phyloP scores from a whole-genome alignment of 2,888 invertebrate genomes.

The Pyrgus malvae region DNA sequence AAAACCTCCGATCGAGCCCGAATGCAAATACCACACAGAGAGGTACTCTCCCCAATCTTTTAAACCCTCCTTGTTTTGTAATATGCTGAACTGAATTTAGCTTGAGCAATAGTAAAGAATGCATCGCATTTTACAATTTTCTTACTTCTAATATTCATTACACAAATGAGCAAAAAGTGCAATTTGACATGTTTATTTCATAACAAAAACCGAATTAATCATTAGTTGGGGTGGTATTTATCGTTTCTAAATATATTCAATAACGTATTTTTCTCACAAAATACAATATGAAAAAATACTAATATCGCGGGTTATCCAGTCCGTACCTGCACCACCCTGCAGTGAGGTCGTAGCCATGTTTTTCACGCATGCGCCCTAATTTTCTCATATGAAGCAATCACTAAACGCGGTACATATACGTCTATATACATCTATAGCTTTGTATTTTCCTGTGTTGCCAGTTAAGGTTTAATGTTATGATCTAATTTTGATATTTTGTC shows the following conservation, averaged over 20 bases:
- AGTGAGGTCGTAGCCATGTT: slow-evolving; percentile 71
- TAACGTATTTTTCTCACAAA: background rate
- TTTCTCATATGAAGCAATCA: slow-evolving; percentile 61
- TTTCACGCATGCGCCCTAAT: slow-evolving; percentile 70
- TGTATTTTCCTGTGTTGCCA: slow-evolving; percentile 35
- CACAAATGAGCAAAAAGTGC: too few relatives aligned
- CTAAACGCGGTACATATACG: slow-evolving; percentile 49
- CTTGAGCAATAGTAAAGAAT: too few relatives aligned
- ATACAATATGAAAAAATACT: slow-evolving; percentile 1
- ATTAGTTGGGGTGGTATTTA: too few relatives aligned
- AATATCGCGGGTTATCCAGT: slow-evolving; percentile 35
- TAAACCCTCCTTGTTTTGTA: background rate
- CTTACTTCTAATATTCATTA: too few relatives aligned
- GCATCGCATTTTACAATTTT: too few relatives aligned
- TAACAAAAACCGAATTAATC: too few relatives aligned
- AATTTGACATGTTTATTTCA: too few relatives aligned
- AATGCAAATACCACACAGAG: slow-evolving; percentile 68
- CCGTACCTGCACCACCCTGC: slow-evolving; percentile 64
- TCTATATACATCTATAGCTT: slow-evolving; percentile 23
- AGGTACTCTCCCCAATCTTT: slow-evolving; percentile 36
- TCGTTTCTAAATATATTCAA: too few relatives aligned
- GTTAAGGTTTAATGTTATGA: background rate
- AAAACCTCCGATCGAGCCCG: slow-evolving; percentile 60
- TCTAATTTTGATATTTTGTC: too few relatives aligned
- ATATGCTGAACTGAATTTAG: too few relatives aligned